phyloP scores from a whole-genome alignment of 2,888 invertebrate species.

The Rhamphomyia laevipes region DNA sequence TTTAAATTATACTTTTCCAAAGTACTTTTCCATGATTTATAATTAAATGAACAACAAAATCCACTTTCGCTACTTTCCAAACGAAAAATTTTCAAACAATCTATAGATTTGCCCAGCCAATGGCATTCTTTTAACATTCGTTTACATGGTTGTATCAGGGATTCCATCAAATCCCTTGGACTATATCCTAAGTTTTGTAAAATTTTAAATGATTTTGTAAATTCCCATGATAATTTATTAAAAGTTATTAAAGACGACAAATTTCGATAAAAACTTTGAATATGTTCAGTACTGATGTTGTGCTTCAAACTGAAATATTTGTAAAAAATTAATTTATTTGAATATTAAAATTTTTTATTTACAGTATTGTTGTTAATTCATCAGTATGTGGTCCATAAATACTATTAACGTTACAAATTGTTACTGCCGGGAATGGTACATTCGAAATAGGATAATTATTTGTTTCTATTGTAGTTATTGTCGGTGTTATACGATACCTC shows the following conservation, averaged over 20 bases:
- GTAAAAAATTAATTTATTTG: background rate
- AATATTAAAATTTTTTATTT: slow-evolving; percentile 24
- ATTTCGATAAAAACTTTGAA: slow-evolving; percentile 5
- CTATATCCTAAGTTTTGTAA: slow-evolving; percentile 20
- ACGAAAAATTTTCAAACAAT: slow-evolving; percentile 27
- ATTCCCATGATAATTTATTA: slow-evolving; percentile 12
- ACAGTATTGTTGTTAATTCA: slow-evolving; percentile 41
- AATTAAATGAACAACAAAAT: slow-evolving; percentile 31
- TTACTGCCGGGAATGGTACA: slow-evolving; percentile 52
- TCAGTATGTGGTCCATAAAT: slow-evolving; percentile 42
- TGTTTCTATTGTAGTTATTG: no score
- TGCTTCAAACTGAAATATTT: background rate
- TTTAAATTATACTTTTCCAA: slow-evolving; percentile 14
- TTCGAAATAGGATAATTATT: no score
- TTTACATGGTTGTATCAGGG: slow-evolving; percentile 30
- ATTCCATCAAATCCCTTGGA: slow-evolving; percentile 26
- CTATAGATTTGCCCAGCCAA: slow-evolving; percentile 24
- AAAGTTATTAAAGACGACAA: slow-evolving; percentile 6
- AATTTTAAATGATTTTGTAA: slow-evolving; percentile 16
- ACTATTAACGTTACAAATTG: slow-evolving; percentile 49
- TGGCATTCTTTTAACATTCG: slow-evolving; percentile 23
- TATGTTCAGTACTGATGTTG: background rate
- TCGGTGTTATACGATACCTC: slow-evolving; percentile 22
- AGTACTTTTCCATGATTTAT: slow-evolving; percentile 18
- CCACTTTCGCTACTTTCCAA: slow-evolving; percentile 26